Percentiles rank a stretch among this genome's conserved stretches.
Evolutionary conservation across 1,140 invertebrate genomes (phyloP).

Genomic region (Scaptomyza graminum): DNA sequence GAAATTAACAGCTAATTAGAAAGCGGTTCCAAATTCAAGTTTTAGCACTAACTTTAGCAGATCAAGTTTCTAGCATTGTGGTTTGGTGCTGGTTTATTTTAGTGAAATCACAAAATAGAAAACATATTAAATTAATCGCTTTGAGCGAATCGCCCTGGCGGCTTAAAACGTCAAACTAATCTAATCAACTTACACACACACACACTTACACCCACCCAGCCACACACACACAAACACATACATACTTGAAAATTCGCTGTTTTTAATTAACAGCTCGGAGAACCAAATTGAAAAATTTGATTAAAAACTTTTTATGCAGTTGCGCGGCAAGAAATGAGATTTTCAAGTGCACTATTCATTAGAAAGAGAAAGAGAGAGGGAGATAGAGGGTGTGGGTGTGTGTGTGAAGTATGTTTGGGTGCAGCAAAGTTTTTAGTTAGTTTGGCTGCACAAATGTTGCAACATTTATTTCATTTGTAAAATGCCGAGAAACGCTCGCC

Average conservation of each 20-base stretch:
- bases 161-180: slow-evolving; percentile 57
- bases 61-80: neutral
- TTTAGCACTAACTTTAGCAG: neutral
- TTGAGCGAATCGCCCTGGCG: slow-evolving; percentile 41
- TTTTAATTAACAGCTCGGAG: slow-evolving; percentile 78
- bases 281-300: slow-evolving; percentile 81
- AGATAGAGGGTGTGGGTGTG: slow-evolving; percentile 17
- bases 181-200: slow-evolving; percentile 14
- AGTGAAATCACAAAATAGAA: slow-evolving; percentile 7
- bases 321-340: slow-evolving; percentile 66
- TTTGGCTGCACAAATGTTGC: slow-evolving; percentile 78
- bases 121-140: slow-evolving; percentile 59
- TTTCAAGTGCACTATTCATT: slow-evolving; percentile 63
- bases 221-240: slow-evolving; percentile 11
- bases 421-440: slow-evolving; percentile 69
- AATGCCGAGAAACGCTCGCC: slow-evolving; percentile 37
- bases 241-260: slow-evolving; percentile 31
- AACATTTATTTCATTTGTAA: slow-evolving; percentile 77
- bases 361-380: neutral
- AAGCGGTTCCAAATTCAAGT: slow-evolving; percentile 5
- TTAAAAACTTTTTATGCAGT: slow-evolving; percentile 71
- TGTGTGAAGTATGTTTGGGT: slow-evolving; percentile 27
- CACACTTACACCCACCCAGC: slow-evolving; percentile 4
- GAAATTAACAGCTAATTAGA: slow-evolving; percentile 45
- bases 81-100: neutral